Evolutionary conservation across 2,113 vertebrate genomes (phyloP).

Genomic region (Leucopsar rothschildi): DNA sequence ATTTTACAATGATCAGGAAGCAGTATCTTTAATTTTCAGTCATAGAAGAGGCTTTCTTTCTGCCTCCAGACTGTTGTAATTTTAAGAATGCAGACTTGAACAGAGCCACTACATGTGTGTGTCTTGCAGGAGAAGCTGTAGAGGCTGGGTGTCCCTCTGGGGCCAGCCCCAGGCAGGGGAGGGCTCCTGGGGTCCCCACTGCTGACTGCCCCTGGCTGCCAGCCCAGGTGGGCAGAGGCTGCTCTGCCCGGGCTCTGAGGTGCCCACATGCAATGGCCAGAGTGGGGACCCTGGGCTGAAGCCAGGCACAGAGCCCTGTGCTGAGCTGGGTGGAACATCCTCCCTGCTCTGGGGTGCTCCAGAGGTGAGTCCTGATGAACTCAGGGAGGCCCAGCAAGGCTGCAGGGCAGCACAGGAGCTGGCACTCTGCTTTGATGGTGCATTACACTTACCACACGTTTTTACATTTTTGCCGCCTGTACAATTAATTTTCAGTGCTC

Average conservation of each 20-base stretch:
- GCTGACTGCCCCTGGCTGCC: not conserved
- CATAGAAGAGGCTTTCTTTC: not conserved
- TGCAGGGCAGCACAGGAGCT: not conserved
- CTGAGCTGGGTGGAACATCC: fast-evolving
- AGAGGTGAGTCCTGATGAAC: fast-evolving
- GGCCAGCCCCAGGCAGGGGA: not conserved
- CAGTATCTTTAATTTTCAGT: slow-evolving; percentile 36
- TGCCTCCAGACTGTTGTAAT: not conserved
- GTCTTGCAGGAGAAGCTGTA: not conserved
- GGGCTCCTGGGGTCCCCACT: not conserved
- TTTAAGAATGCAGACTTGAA: not conserved
- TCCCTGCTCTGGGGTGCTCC: not conserved
- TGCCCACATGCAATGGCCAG: fast-evolving
- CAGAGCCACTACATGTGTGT: not conserved
- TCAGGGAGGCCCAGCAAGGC: not conserved
- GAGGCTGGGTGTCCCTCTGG: not conserved
- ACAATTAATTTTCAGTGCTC: not conserved
- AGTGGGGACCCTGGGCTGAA: fast-evolving
- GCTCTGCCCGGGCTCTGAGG: fast-evolving
- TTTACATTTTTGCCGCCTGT: not conserved
- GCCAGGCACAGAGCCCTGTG: not conserved
- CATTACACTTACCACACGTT: not conserved
- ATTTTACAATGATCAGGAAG: slow-evolving; percentile 23
- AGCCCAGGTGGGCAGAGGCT: not conserved
- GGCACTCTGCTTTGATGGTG: not conserved